Conservation (phyloP, 2,113 vertebrate species). For the Oxyruncus cristatus region DNA sequence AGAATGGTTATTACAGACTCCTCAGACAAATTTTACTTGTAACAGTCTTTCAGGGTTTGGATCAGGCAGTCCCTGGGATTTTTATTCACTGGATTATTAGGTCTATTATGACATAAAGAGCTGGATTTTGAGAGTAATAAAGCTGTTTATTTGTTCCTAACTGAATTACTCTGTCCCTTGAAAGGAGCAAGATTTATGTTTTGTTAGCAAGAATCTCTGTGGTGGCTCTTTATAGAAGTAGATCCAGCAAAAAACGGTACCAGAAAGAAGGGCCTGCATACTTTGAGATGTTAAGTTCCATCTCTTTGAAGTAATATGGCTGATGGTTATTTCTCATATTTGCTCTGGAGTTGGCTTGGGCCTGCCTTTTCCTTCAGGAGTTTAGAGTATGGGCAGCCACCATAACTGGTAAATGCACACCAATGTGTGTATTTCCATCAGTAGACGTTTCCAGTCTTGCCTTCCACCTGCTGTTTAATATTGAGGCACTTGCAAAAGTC, state of each 20-base stretch:
- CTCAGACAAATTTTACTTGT: background rate
- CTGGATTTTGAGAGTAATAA: background rate
- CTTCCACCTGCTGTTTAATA: background rate
- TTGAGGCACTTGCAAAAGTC: background rate
- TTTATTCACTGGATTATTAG: background rate
- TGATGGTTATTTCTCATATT: background rate
- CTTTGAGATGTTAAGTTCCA: background rate
- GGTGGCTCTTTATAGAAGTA: background rate
- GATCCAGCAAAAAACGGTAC: background rate
- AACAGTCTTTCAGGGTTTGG: background rate
- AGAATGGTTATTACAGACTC: background rate
- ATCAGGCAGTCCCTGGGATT: background rate
- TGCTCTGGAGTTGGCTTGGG: background rate
- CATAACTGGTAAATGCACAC: background rate
- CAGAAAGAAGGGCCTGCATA: rapidly evolving
- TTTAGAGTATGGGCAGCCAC: background rate
- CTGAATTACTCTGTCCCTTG: background rate
- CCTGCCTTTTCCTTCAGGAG: background rate
- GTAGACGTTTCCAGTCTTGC: background rate
- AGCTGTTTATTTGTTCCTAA: background rate
- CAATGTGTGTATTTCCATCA: background rate
- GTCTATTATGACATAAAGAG: background rate
- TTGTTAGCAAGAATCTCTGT: background rate
- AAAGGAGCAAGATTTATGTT: background rate
- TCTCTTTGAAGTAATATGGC: background rate